Percentiles rank a stretch among this genome's conserved stretches.
phyloP scores from a whole-genome alignment of 2,113 vertebrate species.

The Meles meles region DNA sequence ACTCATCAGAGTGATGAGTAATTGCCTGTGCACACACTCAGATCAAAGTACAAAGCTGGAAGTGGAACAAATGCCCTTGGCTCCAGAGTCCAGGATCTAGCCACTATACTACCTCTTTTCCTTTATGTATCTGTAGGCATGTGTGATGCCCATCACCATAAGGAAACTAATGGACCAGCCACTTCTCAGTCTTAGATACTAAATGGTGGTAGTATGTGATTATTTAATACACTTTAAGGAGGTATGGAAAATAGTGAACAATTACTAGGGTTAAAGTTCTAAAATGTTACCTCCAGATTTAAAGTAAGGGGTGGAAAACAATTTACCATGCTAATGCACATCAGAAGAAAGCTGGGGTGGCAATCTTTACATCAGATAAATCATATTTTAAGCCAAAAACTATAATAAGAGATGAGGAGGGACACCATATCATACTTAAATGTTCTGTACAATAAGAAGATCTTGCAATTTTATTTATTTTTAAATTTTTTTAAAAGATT shows the following conservation, averaged over 20 bases:
- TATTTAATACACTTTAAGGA: neutral
- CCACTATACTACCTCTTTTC: rapidly evolving
- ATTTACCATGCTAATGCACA: too few relatives aligned
- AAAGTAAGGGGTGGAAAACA: too few relatives aligned
- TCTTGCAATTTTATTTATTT: too few relatives aligned
- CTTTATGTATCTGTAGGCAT: rapidly evolving
- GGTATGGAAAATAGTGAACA: neutral
- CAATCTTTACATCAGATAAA: too few relatives aligned
- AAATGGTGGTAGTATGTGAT: too few relatives aligned
- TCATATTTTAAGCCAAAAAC: too few relatives aligned
- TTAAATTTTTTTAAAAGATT: too few relatives aligned
- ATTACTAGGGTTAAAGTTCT: neutral
- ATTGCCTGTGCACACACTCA: neutral
- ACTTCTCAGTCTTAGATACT: neutral
- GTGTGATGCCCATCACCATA: rapidly evolving
- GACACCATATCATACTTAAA: too few relatives aligned
- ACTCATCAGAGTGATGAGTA: neutral
- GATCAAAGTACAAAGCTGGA: too few relatives aligned
- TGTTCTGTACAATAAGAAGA: too few relatives aligned
- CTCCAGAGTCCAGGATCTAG: neutral
- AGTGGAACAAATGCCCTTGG: rapidly evolving
- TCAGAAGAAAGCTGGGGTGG: too few relatives aligned
- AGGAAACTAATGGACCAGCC: neutral
- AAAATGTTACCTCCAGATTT: neutral
- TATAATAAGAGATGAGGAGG: too few relatives aligned